These are phyloP conservation scores for Panthera uncia DNA, from an alignment of 2,113 vertebrate species.

Conservation along the genomic window DNA sequence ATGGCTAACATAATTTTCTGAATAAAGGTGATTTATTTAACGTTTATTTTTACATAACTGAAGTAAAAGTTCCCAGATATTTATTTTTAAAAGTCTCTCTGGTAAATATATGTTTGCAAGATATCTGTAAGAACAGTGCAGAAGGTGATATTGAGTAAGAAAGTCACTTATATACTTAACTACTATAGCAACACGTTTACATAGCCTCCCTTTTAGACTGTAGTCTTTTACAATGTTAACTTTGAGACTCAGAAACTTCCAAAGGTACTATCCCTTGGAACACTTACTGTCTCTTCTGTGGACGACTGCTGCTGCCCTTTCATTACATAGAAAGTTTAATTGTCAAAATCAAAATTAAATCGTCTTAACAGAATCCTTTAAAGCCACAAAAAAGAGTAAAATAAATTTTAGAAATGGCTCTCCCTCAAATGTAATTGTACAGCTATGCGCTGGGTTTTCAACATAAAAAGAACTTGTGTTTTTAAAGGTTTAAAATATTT, in stretches of 20 bases:
- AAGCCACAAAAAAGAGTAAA: not conserved
- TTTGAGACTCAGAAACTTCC: constrained; percentile 54
- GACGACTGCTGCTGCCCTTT: not conserved
- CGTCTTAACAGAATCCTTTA: not conserved
- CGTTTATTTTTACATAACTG: constrained; percentile 17
- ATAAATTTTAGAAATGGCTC: not conserved
- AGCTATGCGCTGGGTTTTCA: not conserved
- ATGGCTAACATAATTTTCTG: constrained; percentile 32
- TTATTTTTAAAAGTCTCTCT: constrained; percentile 44
- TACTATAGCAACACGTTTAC: constrained; percentile 1
- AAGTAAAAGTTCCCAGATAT: constrained; percentile 20
- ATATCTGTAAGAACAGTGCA: not conserved
- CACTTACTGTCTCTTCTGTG: not conserved
- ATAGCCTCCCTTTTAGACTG: not conserved
- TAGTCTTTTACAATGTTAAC: constrained; percentile 60
- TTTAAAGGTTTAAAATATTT: constrained; percentile 6
- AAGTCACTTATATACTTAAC: constrained; percentile 58
- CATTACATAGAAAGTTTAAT: not conserved
- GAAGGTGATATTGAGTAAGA: not conserved
- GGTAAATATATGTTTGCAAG: constrained; percentile 48
- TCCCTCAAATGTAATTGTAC: not conserved
- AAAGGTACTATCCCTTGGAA: not conserved
- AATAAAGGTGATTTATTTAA: constrained; percentile 50
- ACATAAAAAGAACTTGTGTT: not conserved
- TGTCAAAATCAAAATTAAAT: not conserved